Conservation (phyloP, 2,797 vertebrate genomes). For the Nannoperca obscura region DNA sequence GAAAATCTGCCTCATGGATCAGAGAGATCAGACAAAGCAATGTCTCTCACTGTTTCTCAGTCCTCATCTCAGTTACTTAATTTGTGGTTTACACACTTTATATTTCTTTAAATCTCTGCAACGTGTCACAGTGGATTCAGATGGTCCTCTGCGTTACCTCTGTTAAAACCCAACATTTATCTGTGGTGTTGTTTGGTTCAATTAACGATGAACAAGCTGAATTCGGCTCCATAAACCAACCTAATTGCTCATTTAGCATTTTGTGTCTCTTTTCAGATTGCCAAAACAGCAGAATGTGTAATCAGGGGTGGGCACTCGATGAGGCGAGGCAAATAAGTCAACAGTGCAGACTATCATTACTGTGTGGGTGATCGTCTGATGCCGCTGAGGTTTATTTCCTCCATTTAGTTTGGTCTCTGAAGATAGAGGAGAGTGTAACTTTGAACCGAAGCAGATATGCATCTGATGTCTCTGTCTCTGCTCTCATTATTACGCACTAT, state of each 20-base stretch:
- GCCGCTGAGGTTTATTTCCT: conserved; percentile 43
- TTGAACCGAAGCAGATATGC: conserved; percentile 50
- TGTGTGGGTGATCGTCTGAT: conserved; percentile 38
- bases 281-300: conserved; percentile 61
- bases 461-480: conserved; percentile 59
- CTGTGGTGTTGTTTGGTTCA: conserved; percentile 40
- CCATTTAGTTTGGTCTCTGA: conserved; percentile 39
- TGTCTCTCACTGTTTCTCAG: conserved; percentile 1
- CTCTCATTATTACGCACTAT: conserved; percentile 54
- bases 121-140: background rate
- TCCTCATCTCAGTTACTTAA: background rate
- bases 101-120: conserved; percentile 1
- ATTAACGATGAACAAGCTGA: conserved; percentile 42
- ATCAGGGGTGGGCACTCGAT: conserved; percentile 57
- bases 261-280: conserved; percentile 59
- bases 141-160: background rate
- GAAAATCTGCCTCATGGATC: conserved; percentile 63
- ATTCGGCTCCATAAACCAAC: conserved; percentile 56
- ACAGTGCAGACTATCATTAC: conserved; percentile 44
- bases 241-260: conserved; percentile 76
- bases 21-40: conserved; percentile 45
- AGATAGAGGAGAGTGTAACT: conserved; percentile 56
- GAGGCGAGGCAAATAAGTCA: conserved; percentile 54
- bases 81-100: background rate
- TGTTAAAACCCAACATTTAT: conserved; percentile 10